Evolutionary conservation across 1,140 invertebrate species (phyloP).

Genomic region (Diorhabda elongata): DNA sequence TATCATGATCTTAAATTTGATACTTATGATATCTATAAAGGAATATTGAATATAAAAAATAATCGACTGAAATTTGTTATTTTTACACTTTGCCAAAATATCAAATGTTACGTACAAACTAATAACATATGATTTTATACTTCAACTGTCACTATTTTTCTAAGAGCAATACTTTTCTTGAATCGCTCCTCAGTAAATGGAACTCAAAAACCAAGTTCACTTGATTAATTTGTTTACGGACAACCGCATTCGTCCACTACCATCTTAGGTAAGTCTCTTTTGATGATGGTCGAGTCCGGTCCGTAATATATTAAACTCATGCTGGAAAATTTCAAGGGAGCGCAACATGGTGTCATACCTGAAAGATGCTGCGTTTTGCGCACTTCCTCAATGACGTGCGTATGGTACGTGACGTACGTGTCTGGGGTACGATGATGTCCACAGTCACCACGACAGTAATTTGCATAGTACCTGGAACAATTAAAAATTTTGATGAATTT

Average conservation of each 20-base stretch:
- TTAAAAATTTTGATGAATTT: background rate
- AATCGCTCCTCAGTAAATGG: background rate
- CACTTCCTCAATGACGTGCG: constrained; percentile 85
- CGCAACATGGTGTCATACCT: constrained; percentile 85
- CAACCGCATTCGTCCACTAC: constrained; percentile 94
- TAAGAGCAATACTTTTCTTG: background rate
- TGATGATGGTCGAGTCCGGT: constrained; percentile 85
- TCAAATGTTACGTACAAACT: too few relatives aligned
- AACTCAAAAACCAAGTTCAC: background rate
- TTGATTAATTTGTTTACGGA: constrained; percentile 55
- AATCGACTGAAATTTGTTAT: too few relatives aligned
- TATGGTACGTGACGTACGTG: constrained; percentile 81
- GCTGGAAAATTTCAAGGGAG: constrained; percentile 87
- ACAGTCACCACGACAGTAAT: constrained; percentile 89
- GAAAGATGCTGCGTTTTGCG: constrained; percentile 69
- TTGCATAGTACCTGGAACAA: constrained; percentile 66
- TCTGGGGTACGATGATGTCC: constrained; percentile 72
- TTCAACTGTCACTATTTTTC: background rate
- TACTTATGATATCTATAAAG: too few relatives aligned
- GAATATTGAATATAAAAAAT: too few relatives aligned
- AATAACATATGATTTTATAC: background rate
- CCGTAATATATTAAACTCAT: constrained; percentile 94
- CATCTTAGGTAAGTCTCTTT: constrained; percentile 92
- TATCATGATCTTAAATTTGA: too few relatives aligned
- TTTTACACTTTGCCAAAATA: too few relatives aligned